Conservation (phyloP, 1,140 invertebrate genomes). For the Aphelenchoides fujianensis region DNA sequence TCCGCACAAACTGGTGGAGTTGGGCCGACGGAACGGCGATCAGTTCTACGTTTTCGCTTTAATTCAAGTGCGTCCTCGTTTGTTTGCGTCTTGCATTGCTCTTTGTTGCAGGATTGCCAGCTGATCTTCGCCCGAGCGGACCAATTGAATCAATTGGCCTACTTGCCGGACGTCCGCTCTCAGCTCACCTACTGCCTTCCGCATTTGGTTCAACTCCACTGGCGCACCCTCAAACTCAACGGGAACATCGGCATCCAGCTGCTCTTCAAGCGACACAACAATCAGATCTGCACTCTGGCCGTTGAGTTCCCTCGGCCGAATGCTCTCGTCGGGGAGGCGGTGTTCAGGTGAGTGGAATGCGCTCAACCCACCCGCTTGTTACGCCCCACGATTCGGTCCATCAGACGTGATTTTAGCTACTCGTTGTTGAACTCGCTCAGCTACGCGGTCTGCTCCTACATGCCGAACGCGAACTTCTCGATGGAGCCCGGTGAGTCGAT, state of each 20-base stretch:
- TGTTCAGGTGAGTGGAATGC: constrained; percentile 20
- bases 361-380: background rate
- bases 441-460: constrained; percentile 38
- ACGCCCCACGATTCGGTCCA: background rate
- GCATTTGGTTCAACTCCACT: constrained; percentile 32
- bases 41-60: constrained; percentile 23
- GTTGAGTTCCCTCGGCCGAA: constrained; percentile 32
- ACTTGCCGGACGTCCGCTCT: constrained; percentile 13
- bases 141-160: constrained; percentile 28
- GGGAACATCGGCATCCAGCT: constrained; percentile 31
- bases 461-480: constrained; percentile 27
- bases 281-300: constrained; percentile 34
- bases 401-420: constrained; percentile 23
- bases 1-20: background rate
- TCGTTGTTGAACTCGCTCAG: constrained; percentile 31
- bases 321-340: constrained; percentile 23
- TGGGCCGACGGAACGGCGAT: background rate
- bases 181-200: constrained; percentile 35
- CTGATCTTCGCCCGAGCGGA: constrained; percentile 32
- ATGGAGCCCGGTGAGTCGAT: constrained; percentile 33
- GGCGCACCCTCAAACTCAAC: constrained; percentile 13
- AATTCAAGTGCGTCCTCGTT: constrained; percentile 26
- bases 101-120: constrained; percentile 31
- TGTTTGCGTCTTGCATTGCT: background rate
- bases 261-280: constrained; percentile 28